Evolutionary conservation across 2,797 vertebrate species (phyloP).

Genomic region (Sebastes minor): DNA sequence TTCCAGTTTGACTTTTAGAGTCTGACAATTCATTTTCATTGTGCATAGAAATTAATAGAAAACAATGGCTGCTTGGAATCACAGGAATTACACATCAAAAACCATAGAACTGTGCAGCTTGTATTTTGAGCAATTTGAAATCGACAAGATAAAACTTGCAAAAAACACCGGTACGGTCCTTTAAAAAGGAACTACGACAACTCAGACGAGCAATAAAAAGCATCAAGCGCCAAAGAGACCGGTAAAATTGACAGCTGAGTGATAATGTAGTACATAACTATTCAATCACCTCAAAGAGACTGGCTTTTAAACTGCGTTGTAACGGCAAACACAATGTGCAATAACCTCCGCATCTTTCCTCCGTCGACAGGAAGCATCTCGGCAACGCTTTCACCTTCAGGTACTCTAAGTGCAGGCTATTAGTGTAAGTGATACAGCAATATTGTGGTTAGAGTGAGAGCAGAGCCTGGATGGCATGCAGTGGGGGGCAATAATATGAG

Average conservation of each 20-base stretch:
- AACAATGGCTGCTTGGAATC: not conserved
- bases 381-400: constrained; percentile 48
- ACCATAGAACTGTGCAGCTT: not conserved
- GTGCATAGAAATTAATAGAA: not conserved
- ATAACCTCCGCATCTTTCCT: not conserved
- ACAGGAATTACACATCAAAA: not conserved
- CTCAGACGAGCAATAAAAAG: not conserved
- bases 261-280: constrained; percentile 4
- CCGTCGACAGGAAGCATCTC: constrained; percentile 39
- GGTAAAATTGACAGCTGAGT: not conserved
- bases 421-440: constrained; percentile 70
- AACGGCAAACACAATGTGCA: not conserved
- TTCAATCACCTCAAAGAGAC: constrained; percentile 24
- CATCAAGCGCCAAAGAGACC: too few relatives aligned
- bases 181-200: not conserved
- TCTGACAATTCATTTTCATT: not conserved
- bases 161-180: not conserved
- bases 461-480: not conserved
- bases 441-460: constrained; percentile 55
- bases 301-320: not conserved
- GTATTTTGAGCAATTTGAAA: not conserved
- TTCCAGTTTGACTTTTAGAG: not conserved
- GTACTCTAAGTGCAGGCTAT: constrained; percentile 53
- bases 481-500: constrained; percentile 5
- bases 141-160: not conserved